Evolutionary conservation across 2,113 vertebrate genomes (phyloP), one percentile per base, ranked within the genome.

Genomic region (Lamprologus speciosus): DNA sequence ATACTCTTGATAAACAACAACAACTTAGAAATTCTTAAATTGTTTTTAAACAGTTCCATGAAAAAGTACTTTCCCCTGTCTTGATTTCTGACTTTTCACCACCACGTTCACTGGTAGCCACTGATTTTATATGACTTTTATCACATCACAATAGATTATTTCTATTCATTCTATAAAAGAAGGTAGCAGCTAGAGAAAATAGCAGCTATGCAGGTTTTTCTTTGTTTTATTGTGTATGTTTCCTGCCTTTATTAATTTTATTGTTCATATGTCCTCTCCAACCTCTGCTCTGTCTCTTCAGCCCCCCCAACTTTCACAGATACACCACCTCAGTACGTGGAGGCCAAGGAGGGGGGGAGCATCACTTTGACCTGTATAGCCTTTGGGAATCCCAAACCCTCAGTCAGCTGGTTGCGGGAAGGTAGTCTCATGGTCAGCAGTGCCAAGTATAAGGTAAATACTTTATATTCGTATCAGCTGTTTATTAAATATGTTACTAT

Each of bases 261-360:
- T 5, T 65, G 19, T 65, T 65, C 19, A 65, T 65, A 65, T 21
- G 3, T 84, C 58, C 8, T 83, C 10, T 81, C 60, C 23, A 47
- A 81, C 21, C 8, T 50, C 0, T 75, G 12, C 51, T 51, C 54
- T 84, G 7, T 57, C 88, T 83, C 60, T 87, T 7, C 96, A 99
- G 99, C 99, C 89, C 98, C 99, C 84, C 99, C 99, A 81, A 98
- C 98, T 19, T 99, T 99, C 95, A 97, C 97, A 21, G 98, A 99
- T 91, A 99, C 98, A 2, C 98, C 99, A 26, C 97, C 98, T 21
- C 98, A 98, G 95, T 99, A 99, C 84, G 98, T 99, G 21, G 98
- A 99, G 95, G 98, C 98, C 28, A 99, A 99, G 96, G 98, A 99
- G 90, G 97, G 97, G 23, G 96, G 98, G 86, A 97, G 97, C 26